Base-by-base conservation (phyloP, 2,797 vertebrate genomes). In the Neosilurus hyrtlii region DNA sequence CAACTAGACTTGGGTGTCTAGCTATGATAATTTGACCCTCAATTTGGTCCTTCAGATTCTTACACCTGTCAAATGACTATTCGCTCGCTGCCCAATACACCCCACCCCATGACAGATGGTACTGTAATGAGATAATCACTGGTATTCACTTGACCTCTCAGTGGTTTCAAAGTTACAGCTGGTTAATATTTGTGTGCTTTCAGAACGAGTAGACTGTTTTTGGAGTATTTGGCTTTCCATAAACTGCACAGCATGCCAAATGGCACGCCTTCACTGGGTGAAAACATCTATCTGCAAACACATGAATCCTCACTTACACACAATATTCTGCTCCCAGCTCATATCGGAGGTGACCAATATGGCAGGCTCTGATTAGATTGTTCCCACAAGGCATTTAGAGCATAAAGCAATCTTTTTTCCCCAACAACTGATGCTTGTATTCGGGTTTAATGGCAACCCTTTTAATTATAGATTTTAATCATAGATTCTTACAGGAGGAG, bases 241-340 rank as follows among this genome's bases (percentile, higher is more conserved):
- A 73, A 20, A 35, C 71, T 20, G 51, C 2, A 56, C 2, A 4
- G 16, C 15, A 2, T 5, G 52, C 52, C 71, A 56, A 71, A n/a
- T 22, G 18, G 8, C 73, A 37, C 14, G 5, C 54, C 73, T 35
- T 37, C 54, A 35, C 72, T 59, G 56, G 30, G 30, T 75, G 26
- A 75, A 59, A 59, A 35, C 4, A 35, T 75, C 30, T 14, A 75
- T 59, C 54, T 75, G 73, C 54, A 37, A 22, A 61, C 37, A 75
- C 9, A 75, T 15, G 30, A 22, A 75, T 75, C 26, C 18, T 75
- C 73, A 66, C 24, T 57, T 1, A 56, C 8, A 61, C 72, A 74
- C 82, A 84, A 63, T 61, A 61, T 59, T 79, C 81, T 24, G 18
- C 24, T 61, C 73, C 61, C 24, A 37, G n/a, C 52, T 75, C 18